Evolutionary conservation across 92 coral and sea anemone genomes (phyloP).

Genomic region (Ricordea florida): DNA sequence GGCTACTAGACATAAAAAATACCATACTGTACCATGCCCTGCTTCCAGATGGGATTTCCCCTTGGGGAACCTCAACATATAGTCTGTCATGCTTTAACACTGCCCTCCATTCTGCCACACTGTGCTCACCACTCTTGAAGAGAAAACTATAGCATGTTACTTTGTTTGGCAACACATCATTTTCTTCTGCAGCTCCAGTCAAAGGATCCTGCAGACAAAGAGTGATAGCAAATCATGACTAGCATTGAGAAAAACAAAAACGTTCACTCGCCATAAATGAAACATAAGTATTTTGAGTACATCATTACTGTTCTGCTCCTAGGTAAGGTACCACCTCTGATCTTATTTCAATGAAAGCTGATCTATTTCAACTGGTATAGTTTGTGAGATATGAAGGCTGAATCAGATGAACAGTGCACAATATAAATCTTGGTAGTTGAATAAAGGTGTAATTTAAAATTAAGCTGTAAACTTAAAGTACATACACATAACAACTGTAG

Average conservation of each 20-base stretch:
- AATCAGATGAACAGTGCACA: no score
- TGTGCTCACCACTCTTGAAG: slow-evolving; percentile 77
- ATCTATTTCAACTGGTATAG: no score
- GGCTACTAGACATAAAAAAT: not conserved
- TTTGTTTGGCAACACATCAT: slow-evolving; percentile 32
- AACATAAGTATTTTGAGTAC: no score
- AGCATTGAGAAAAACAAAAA: not conserved
- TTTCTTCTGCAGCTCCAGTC: not conserved
- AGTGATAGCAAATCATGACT: not conserved
- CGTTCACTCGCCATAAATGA: no score
- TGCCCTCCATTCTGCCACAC: slow-evolving; percentile 75
- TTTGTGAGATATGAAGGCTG: no score
- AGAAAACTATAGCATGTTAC: slow-evolving; percentile 67
- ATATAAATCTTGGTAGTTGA: no score
- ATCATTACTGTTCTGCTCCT: no score
- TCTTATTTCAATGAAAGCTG: no score
- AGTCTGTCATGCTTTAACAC: slow-evolving; percentile 53
- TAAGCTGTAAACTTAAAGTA: not conserved
- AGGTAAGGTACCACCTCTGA: no score
- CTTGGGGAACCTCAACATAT: slow-evolving; percentile 80
- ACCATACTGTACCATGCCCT: slow-evolving; percentile 69
- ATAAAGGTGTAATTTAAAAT: not conserved
- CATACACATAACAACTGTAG: slow-evolving; percentile 79
- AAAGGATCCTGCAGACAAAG: not conserved
- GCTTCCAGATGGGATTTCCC: slow-evolving; percentile 81